Evolutionary conservation across 2,888 invertebrate genomes (phyloP), one percentile per base, ranked within the genome.

Genomic region (Exocentrus adspersus): DNA sequence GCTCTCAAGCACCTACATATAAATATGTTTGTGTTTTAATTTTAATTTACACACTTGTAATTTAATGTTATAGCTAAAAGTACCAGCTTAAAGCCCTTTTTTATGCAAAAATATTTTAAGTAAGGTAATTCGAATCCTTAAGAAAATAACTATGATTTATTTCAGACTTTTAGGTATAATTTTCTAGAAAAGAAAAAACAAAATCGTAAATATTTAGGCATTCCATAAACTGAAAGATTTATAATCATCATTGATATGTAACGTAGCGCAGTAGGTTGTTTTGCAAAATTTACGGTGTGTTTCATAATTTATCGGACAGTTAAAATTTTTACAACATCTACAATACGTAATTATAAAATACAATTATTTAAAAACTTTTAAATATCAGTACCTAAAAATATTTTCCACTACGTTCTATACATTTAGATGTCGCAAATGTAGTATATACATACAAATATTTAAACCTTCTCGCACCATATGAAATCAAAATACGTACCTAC

Each of bases 381-480:
- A 12, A 37, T 37, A n/a, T 12, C 14, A 37, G n/a, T 9, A 43
- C 6, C 16, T 57, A 45, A 28, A 45, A 30, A 57, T n/a, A 32
- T n/a, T 30, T 28, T 21, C 12, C 28, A 54, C 32, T 32, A 51
- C 32, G n/a, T n/a, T 17, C 32, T 51, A 62, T 45, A 59, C 14
- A 64, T 64, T 60, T 64, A 60, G 53, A 41, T 58, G n/a, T n/a
- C 50, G n/a, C 5, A 24, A 24, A 24, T 24, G 28, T 24, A 51
- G 14, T 24, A 24, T 1, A 17, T 46, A 46, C 10, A 2, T 46
- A 12, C 12, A 37, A 2, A 37, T 1, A 37, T 37, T 37, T 37
- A 37, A 12, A 37, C n/a, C 37, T 37, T 37, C 12, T 37, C 12
- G 14, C 5, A 16, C 19, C 7, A 9, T 19, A 19, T 43, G 19